A percentile compares a stretch with the other conserved stretches of the same genome.
phyloP scores from a whole-genome alignment of 2,888 invertebrate species.

The Marronus borbonicus region DNA sequence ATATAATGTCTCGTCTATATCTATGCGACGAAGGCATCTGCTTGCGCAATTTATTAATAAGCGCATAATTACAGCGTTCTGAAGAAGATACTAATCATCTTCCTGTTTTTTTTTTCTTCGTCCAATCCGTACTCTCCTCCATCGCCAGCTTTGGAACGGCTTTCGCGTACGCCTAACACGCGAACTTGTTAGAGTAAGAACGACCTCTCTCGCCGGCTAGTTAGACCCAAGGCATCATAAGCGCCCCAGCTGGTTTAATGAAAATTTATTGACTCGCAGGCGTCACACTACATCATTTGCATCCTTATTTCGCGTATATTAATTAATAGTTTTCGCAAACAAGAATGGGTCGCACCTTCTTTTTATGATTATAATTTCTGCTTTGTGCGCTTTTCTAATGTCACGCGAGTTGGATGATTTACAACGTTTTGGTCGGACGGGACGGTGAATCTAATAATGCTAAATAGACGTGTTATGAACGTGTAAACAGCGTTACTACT shows the following conservation, averaged over 20 bases:
- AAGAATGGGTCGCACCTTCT: constrained; percentile 26
- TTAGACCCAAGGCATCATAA: not conserved
- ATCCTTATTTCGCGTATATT: constrained; percentile 25
- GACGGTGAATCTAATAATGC: constrained; percentile 27
- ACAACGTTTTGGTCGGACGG: not conserved
- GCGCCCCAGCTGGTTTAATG: constrained; percentile 31
- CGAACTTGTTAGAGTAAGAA: not conserved
- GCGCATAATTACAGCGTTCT: constrained; percentile 40
- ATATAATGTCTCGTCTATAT: constrained; percentile 4
- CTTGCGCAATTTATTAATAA: constrained; percentile 43
- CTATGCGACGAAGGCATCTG: constrained; percentile 17
- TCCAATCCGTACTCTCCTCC: not conserved
- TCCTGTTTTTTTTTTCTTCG: constrained; percentile 10
- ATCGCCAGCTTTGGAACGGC: not conserved
- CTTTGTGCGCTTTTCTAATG: constrained; percentile 30
- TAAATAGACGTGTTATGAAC: constrained; percentile 26
- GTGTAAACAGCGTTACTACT: constrained; percentile 22
- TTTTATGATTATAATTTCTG: constrained; percentile 31
- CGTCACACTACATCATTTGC: constrained; percentile 37
- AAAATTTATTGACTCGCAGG: constrained; percentile 41
- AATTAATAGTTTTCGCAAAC: constrained; percentile 44
- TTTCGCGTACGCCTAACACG: constrained; percentile 24
- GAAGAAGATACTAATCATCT: constrained; percentile 32
- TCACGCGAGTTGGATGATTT: constrained; percentile 16
- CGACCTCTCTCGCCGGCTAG: not conserved